A percentile compares a stretch with the other conserved stretches of the same genome.
Evolutionary conservation across 1,140 invertebrate species (phyloP).

Genomic region (Acromyrmex echinatior): DNA sequence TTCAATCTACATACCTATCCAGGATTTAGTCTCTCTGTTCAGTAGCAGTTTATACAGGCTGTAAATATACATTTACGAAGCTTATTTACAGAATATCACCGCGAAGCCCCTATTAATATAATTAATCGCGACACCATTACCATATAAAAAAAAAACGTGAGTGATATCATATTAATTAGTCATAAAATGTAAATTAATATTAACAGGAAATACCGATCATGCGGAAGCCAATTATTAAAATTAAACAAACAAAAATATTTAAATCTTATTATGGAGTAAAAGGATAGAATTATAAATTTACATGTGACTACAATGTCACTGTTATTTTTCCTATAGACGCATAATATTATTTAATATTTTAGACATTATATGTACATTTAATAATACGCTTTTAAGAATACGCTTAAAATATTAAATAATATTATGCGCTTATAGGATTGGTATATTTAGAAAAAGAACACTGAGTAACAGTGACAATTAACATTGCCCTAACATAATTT

Average conservation of each 20-base stretch:
- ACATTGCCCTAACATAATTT: no score
- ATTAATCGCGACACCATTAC: not conserved
- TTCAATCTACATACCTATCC: constrained; percentile 60
- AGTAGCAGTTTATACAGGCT: constrained; percentile 57
- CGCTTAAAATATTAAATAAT: no score
- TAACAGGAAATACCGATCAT: not conserved
- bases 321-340: no score
- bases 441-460: no score
- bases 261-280: no score
- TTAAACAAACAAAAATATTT: not conserved
- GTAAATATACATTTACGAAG: constrained; percentile 57
- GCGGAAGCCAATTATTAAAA: not conserved
- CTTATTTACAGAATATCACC: constrained; percentile 30
- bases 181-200: constrained; percentile 1
- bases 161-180: not conserved
- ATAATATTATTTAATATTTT: no score
- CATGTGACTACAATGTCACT: no score
- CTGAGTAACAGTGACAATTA: no score
- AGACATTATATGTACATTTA: no score
- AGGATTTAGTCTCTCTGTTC: constrained; percentile 17
- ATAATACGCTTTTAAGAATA: no score
- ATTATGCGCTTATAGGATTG: no score
- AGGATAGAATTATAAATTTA: no score
- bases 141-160: not conserved
- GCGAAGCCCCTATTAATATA: not conserved